phyloP scores from a whole-genome alignment of 2,113 vertebrate genomes.

The Phaetusa simplex region DNA sequence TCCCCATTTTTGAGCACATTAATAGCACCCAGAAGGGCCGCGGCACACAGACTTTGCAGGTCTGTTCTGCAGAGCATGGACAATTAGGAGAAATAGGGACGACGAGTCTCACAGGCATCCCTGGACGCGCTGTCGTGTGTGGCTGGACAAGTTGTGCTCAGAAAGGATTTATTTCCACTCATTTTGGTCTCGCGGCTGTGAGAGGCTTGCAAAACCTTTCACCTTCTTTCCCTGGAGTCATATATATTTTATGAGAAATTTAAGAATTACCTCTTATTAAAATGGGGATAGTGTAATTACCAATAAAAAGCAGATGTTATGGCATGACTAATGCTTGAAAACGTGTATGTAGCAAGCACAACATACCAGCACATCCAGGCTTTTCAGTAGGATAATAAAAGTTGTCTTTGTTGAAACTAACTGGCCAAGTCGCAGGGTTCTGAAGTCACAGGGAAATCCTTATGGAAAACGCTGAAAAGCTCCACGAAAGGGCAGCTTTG shows the following conservation, averaged over 20 bases:
- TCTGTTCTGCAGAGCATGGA: background rate
- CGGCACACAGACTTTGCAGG: background rate
- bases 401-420: background rate
- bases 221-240: constrained; percentile 54
- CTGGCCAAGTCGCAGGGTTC: background rate
- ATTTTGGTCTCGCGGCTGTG: constrained; percentile 33
- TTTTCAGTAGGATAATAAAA: constrained; percentile 52
- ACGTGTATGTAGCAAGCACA: background rate
- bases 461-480: background rate
- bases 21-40: constrained; percentile 10
- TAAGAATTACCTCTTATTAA: constrained; percentile 68
- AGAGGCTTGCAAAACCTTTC: constrained; percentile 57
- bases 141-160: background rate
- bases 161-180: constrained; percentile 44
- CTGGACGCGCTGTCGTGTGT: background rate
- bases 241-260: constrained; percentile 56
- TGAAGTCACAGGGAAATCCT: background rate
- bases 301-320: constrained; percentile 70
- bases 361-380: constrained; percentile 6
- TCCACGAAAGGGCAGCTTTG: background rate
- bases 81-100: background rate
- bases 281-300: constrained; percentile 56
- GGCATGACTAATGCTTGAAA: constrained; percentile 39
- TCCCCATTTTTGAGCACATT: background rate
- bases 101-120: background rate